Evolutionary conservation across 1,140 invertebrate species (phyloP).

Genomic region (Odontomachus brunneus): DNA sequence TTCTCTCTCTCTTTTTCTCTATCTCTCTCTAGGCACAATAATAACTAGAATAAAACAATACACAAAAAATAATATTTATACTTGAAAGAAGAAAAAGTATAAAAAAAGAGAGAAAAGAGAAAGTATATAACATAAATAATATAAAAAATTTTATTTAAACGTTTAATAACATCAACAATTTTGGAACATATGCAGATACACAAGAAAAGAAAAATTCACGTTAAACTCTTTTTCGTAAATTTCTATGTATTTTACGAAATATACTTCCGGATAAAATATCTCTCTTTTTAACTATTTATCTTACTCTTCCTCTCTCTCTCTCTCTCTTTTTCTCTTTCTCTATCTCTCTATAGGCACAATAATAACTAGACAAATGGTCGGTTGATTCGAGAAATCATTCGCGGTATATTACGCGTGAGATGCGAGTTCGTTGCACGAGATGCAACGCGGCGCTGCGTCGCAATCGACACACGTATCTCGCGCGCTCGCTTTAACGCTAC

Average conservation of each 20-base stretch:
- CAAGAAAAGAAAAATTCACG: not conserved
- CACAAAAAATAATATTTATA: no score
- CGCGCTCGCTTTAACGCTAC: constrained; percentile 51
- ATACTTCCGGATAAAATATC: constrained; percentile 15
- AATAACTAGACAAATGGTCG: constrained; percentile 34
- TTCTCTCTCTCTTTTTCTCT: no score
- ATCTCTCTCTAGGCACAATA: not conserved
- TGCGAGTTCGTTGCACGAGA: constrained; percentile 35
- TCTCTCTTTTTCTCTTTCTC: no score
- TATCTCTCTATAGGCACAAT: not conserved
- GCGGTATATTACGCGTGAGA: constrained; percentile 46
- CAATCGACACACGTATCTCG: constrained; percentile 58
- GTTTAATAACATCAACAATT: not conserved
- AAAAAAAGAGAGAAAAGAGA: no score
- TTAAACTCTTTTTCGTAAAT: constrained; percentile 3
- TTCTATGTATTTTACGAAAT: not conserved
- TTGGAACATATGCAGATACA: not conserved
- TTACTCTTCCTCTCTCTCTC: no score
- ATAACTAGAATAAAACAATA: no score
- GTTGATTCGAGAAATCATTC: constrained; percentile 26
- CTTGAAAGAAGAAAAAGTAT: no score
- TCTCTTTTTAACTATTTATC: not conserved
- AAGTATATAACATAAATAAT: no score
- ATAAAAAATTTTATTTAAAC: no score
- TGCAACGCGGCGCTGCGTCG: constrained; percentile 23